Evolutionary conservation across 1,140 invertebrate genomes (phyloP), one percentile per base, ranked within the genome.

Genomic region (Vollenhovia emeryi): DNA sequence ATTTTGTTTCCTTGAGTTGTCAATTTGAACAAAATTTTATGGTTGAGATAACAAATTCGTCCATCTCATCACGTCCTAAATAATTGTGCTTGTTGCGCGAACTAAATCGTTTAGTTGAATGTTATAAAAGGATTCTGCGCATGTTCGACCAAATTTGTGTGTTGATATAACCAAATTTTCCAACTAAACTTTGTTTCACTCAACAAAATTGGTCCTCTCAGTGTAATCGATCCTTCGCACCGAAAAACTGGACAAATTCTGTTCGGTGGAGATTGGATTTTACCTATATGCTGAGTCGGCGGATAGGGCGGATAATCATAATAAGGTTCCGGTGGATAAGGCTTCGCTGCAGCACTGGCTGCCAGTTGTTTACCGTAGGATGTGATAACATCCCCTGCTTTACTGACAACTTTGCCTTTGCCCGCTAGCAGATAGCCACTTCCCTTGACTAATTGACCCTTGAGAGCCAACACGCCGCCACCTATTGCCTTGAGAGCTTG

Each of bases 401-500:
- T 95, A 3, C 95, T 96, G 79, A 98, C 96, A 30, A 97, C 94
- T 92, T 96, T 97, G 21, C 97, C 97, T 85, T 97, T 96, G 0
- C 97, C 96, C 1, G 96, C 95, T 6, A 98, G 95, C 8, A 98
- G 92, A 59, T 97, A 97, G 24, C 97, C 97, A 73, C 97, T 96
- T 24, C 97, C 97, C 94, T 98, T 98, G 86, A 98, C 97, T 5
- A 98, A 93, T 92, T 98, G 97, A 4, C 98, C 98, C 91, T 98
- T 98, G 24, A 98, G 95, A 7, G 98, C 97, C 3, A 98, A 96
- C 2, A 98, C 97, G 36, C 97, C 97, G 21, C 98, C 98, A 59
- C 97, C 97, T 62, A 98, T 97, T 0, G 98, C 97, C 92, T 98
- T 98, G 0, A 98, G 96, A 11, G 98, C 97, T 96, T 98, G 97